Evolutionary conservation across 92 coral and sea anemone genomes (phyloP), one percentile per base, ranked within the genome.

Genomic region (Nematostella vectensis): DNA sequence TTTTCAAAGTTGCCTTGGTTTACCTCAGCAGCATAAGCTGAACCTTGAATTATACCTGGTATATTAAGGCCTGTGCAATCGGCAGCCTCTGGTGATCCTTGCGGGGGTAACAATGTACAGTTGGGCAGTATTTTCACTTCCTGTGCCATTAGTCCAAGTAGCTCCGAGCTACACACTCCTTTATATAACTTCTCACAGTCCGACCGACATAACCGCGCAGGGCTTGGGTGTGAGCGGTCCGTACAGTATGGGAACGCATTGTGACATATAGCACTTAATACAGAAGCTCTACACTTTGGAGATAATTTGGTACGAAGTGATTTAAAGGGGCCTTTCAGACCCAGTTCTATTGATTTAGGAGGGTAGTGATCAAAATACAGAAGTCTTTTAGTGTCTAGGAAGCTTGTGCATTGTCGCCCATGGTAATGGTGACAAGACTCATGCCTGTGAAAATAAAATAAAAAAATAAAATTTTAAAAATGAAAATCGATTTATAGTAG

Each of bases 381-480:
- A 29, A 81, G 87, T 52, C 80, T 85, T 45, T 64, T 79, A 42
- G 75, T 79, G 50, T 80, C 88, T 17, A 91, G 47, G 62, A 75
- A 81, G 29, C 53, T 39, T 29, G 67, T 67, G 69, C 98, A 91
- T 61, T 71, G 69, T 20, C 59, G 65, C 9, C 95, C 98, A 71
- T 87, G 88, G 49, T 91, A 91, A 42, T 70, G 95, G 47, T 85
- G 98, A 20, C 98, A 91, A 2, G 84, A 70, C 21, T 72, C 89
- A 55, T 81, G 83, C 62, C 95, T 85, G 47, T 27, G 25, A 56
- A 28, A 33, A 29, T 38, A 70, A 36, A 45, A n/a, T n/a, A n/a
- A n/a, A n/a, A n/a, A n/a, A n/a, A n/a, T n/a, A n/a, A n/a, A n/a
- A n/a, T n/a, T n/a, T n/a, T n/a, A n/a, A n/a, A n/a, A n/a, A n/a